Percentiles rank a stretch among this genome's conserved stretches.
Evolutionary conservation across 2,797 vertebrate species (phyloP).

Genomic region (Eurystomus glaucurus): DNA sequence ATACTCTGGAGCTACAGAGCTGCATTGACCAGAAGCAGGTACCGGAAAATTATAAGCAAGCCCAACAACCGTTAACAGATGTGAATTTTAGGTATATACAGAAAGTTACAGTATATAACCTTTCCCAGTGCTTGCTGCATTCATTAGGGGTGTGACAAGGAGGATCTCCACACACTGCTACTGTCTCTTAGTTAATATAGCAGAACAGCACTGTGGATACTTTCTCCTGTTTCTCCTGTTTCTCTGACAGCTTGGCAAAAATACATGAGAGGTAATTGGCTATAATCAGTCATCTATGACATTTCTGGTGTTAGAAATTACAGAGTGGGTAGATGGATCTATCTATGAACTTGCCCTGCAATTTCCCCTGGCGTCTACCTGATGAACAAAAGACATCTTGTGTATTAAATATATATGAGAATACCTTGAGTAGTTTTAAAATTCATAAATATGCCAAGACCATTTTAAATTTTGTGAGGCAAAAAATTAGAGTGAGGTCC

Average conservation of each 20-base stretch:
- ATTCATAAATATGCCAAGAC: background rate
- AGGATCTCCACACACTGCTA: rapidly evolving
- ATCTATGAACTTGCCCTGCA: background rate
- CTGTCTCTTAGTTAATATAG: background rate
- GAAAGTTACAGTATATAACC: background rate
- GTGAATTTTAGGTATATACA: background rate
- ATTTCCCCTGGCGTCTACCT: background rate
- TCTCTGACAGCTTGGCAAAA: background rate
- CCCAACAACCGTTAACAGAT: background rate
- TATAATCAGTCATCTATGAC: background rate
- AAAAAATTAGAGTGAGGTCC: background rate
- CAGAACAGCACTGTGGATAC: background rate
- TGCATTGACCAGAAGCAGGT: background rate
- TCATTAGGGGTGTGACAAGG: background rate
- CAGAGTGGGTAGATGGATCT: background rate
- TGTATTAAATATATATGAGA: background rate
- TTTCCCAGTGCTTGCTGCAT: background rate
- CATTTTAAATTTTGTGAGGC: background rate
- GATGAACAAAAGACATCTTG: background rate
- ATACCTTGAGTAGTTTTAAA: background rate
- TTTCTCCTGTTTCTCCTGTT: background rate
- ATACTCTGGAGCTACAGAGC: background rate
- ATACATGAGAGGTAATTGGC: background rate
- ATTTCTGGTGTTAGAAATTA: background rate
- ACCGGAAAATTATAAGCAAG: background rate